A percentile compares a stretch with the other conserved stretches of the same genome.
These are phyloP conservation scores for Euleptes europaea DNA, from an alignment of 2,113 vertebrate species.

Conservation along the genomic window DNA sequence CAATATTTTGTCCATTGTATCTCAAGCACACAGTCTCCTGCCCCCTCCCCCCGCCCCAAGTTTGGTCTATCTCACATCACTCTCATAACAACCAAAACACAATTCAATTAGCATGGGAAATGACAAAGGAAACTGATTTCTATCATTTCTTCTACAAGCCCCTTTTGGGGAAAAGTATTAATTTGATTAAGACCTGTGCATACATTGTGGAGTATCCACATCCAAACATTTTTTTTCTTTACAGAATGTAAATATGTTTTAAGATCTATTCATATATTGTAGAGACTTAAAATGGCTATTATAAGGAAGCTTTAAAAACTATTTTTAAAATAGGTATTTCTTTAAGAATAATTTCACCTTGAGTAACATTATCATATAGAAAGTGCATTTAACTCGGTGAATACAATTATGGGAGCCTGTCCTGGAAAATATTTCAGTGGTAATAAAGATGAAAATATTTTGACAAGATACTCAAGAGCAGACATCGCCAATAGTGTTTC, in stretches of 20 bases:
- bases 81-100: background rate
- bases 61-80: background rate
- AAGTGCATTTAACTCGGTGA: slow-evolving; percentile 7
- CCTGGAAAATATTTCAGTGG: slow-evolving; percentile 47
- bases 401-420: slow-evolving; percentile 52
- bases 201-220: background rate
- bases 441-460: slow-evolving; percentile 67
- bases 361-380: slow-evolving; percentile 3
- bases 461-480: slow-evolving; percentile 65
- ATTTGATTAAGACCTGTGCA: background rate
- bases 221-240: too few relatives aligned
- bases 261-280: background rate
- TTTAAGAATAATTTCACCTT: background rate
- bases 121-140: background rate
- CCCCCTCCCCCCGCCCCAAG: background rate
- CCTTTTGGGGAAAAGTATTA: background rate
- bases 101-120: background rate
- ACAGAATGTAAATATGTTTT: background rate
- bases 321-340: too few relatives aligned
- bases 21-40: background rate
- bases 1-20: background rate
- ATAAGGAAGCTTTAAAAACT: background rate
- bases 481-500: slow-evolving; percentile 70
- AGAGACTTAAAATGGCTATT: background rate
- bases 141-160: background rate